Conservation (phyloP, 2,113 vertebrate species). For the Hemiprocne comata region DNA sequence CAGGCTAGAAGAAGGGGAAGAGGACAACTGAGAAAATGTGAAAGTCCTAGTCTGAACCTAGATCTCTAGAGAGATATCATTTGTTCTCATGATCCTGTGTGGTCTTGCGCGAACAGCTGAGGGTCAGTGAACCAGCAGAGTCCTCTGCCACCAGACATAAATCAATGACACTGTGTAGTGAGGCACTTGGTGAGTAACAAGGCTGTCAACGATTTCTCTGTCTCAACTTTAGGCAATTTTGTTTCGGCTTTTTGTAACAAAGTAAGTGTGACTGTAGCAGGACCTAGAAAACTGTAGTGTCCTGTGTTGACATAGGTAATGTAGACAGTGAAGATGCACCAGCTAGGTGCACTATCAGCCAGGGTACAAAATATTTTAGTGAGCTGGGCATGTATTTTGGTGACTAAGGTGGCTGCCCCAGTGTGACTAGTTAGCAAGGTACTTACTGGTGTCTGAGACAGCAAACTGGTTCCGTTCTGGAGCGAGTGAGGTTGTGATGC, state of each 20-base stretch:
- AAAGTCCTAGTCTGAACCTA: background rate
- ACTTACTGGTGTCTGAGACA: background rate
- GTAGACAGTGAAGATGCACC: background rate
- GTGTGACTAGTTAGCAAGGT: background rate
- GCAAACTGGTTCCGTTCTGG: background rate
- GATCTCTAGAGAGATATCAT: background rate
- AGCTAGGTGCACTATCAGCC: background rate
- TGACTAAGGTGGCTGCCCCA: background rate
- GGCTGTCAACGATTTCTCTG: background rate
- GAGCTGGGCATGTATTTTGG: background rate
- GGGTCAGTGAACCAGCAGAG: background rate
- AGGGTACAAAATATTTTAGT: background rate
- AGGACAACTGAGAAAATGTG: background rate
- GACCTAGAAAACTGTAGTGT: background rate
- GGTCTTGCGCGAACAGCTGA: background rate
- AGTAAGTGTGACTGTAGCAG: background rate
- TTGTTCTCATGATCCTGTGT: background rate
- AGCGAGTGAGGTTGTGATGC: rapidly evolving
- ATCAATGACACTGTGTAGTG: rapidly evolving
- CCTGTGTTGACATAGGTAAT: rapidly evolving
- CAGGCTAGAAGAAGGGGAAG: background rate
- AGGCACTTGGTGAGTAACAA: background rate
- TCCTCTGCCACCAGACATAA: background rate
- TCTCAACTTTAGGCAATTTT: background rate
- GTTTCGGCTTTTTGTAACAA: background rate